Evolutionary conservation across 2,888 invertebrate genomes (phyloP), one percentile per base, ranked within the genome.

Genomic region (Lomographa bimaculata): DNA sequence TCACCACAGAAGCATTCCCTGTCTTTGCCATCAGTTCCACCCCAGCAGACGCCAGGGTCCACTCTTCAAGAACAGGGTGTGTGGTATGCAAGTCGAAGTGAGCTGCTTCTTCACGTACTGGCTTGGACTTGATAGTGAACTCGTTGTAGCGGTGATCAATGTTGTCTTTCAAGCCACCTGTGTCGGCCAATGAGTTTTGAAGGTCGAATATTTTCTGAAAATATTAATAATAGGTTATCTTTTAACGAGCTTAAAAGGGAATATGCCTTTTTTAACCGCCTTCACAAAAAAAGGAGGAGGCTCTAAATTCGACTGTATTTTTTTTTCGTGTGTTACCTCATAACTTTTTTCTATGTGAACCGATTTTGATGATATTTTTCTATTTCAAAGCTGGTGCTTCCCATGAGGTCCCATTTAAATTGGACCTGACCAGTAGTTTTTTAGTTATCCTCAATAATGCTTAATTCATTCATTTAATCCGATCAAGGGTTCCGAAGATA

Each of bases 181-280:
- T 76, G 10, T 80, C 74, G 0, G 64, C 68, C 7, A 86, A 46
- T 6, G 80, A 80, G 33, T 79, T 79, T 69, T 89, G 89, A 3
- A 89, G 79, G 2, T 84, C 79, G 63, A 76, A 80, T 25, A 89
- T 72, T 82, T 87, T 89, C 89, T 89, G 64, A 3, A 38, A 17
- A 16, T 0, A 11, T 18, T 6, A 2, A 5, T 2, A 28, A 19
- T n/a, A 18, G 10, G 5, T 2, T 10, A 19, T 2, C 5, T 6
- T 6, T 3, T 1, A 19, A 19, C 18, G 1, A 6, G n/a, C 18
- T 6, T 2, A 6, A 6, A 19, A 5, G 18, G 18, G 7, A 6
- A 3, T 19, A 2, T 6, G 2, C n/a, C 3, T 14, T 14, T 14
- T 14, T 14, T 14, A 14, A 14, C 19, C 6, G 19, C 2, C 1